phyloP scores from a whole-genome alignment of 2,888 invertebrate species.

The Polymixis lichenea region DNA sequence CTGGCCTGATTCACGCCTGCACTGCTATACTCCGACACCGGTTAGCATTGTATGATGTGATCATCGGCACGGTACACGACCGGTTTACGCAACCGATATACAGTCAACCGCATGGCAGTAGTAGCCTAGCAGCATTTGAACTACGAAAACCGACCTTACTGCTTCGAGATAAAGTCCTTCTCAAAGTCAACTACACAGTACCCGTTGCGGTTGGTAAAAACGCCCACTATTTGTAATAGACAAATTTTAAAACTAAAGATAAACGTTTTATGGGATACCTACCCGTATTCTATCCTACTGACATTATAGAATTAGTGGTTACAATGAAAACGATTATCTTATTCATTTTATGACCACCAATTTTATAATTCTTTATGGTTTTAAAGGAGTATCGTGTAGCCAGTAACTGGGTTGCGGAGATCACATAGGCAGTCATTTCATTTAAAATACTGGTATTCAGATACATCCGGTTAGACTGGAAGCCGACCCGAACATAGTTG shows the following conservation, averaged over 20 bases:
- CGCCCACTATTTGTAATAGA: conserved; percentile 57
- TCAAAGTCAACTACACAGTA: not conserved
- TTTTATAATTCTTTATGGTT: too few species aligned
- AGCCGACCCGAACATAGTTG: not conserved
- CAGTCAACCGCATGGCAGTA: conserved; percentile 69
- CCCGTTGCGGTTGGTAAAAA: conserved; percentile 13
- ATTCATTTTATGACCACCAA: too few species aligned
- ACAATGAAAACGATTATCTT: not conserved
- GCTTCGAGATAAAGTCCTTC: conserved; percentile 2
- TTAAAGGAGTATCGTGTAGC: not conserved
- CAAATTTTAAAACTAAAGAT: conserved; percentile 34
- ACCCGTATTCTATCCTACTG: conserved; percentile 6
- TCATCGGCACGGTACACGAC: conserved; percentile 65
- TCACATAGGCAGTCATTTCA: not conserved
- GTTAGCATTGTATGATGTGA: conserved; percentile 64
- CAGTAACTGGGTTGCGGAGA: not conserved
- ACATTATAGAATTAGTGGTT: conserved; percentile 18
- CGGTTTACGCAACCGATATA: conserved; percentile 73
- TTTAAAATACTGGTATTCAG: not conserved
- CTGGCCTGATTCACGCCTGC: conserved; percentile 68
- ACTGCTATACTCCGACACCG: conserved; percentile 48
- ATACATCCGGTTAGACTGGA: not conserved
- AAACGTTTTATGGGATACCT: conserved; percentile 20
- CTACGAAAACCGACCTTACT: conserved; percentile 16
- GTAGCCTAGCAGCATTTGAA: conserved; percentile 1